Base-by-base conservation (phyloP, 2,797 vertebrate species). In the Pagetopsis macropterus region DNA sequence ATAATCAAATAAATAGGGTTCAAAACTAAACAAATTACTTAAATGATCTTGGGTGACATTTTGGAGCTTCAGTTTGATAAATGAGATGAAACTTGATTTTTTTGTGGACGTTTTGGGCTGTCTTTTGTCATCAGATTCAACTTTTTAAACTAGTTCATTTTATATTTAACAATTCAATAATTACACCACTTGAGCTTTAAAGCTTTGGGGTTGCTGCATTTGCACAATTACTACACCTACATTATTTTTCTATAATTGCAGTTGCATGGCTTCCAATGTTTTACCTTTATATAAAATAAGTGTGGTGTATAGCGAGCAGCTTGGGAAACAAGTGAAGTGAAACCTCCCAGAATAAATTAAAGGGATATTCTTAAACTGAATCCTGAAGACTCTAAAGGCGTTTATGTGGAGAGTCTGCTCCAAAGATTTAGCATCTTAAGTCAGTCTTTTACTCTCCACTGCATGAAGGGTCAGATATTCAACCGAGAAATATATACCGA, bases 351-450 rank as follows among this genome's bases (percentile, higher is more conserved):
- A 81, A 84, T 79, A 79, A 83, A 78, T 75, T 33, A 59, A 44
- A 23, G 51, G 63, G 65, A 76, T 61, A 45, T 76, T 55, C 56
- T 66, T 9, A 41, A 76, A 72, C 49, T 52, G 33, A 50, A 60
- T 79, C 71, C 65, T 48, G 10, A 68, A 55, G 46, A 61, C 61
- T 78, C 48, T 55, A 66, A 70, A 80, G 71, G 49, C 65, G 19
- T 74, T 71, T 83, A 73, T 83, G 75, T 61, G 43, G 48, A 75
- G 60, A 71, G 51, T 84, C 75, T 69, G 62, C 77, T 84, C 76
- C 82, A 77, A 83, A 84, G 82, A 87, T 79, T 88, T 78, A 79
- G 66, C 65, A 71, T 84, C 75, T 86, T 86, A 73, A 67, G 58
- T 46, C 79, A 54, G 51, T 63, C 64, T 81, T 84, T 79, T 76